A percentile compares a stretch with the other conserved stretches of the same genome.
These are phyloP conservation scores for Epizoanthus rinbou DNA, from an alignment of 92 coral and sea anemone species.

Conservation along the genomic window DNA sequence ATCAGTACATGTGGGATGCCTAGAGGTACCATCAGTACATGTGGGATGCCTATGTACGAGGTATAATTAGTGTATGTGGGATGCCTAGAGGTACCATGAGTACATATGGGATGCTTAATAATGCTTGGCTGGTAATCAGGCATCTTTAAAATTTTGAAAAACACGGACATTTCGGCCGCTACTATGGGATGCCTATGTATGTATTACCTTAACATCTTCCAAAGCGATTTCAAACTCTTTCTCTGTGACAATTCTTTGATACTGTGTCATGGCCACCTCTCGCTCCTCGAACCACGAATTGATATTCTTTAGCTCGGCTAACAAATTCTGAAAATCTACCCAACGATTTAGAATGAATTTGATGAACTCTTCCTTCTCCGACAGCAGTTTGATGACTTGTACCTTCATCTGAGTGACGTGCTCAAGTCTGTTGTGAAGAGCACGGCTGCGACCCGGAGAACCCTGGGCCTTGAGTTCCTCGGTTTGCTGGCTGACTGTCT, in stretches of 20 bases:
- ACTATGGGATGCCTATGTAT: no score
- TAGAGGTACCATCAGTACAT: no score
- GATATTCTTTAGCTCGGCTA: slow-evolving; percentile 78
- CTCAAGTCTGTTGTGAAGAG: slow-evolving; percentile 60
- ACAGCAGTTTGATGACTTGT: slow-evolving; percentile 61
- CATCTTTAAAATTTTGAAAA: no score
- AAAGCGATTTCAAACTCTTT: slow-evolving; percentile 86
- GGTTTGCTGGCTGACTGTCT: slow-evolving; percentile 56
- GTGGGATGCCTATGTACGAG: no score
- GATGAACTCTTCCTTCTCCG: slow-evolving; percentile 76
- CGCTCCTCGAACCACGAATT: slow-evolving; percentile 93
- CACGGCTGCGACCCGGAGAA: slow-evolving; percentile 51
- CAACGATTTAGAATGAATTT: slow-evolving; percentile 84
- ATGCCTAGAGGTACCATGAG: no score
- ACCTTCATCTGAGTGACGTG: slow-evolving; percentile 56
- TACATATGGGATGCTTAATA: no score
- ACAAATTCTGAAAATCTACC: slow-evolving; percentile 86
- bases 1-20: no score
- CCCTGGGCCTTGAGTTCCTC: slow-evolving; percentile 69
- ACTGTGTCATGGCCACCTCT: slow-evolving; percentile 86
- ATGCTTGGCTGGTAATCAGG: no score
- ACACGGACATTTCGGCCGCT: no score
- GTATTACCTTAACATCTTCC: slow-evolving; percentile 94
- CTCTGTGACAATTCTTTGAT: slow-evolving; percentile 89
- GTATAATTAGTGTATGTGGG: no score